phyloP scores from a whole-genome alignment of 1,140 invertebrate genomes.

The Ceratosolen solmsi region DNA sequence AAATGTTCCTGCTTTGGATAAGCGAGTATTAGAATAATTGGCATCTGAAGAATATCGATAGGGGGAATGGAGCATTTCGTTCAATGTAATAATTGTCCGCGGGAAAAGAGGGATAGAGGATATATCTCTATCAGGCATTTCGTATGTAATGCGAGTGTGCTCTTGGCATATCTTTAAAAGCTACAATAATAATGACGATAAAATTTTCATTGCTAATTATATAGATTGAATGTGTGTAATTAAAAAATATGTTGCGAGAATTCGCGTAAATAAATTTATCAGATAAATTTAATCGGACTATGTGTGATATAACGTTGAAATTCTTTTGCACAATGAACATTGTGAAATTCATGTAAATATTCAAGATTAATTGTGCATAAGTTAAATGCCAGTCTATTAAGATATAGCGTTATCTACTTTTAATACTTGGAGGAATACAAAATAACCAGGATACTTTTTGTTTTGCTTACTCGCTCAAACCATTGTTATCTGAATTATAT shows the following conservation, averaged over 20 bases:
- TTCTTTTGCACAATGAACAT: constrained; percentile 3
- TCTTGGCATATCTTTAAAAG: too few species aligned
- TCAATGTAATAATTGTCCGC: too few species aligned
- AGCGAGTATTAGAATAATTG: neutral
- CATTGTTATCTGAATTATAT: neutral
- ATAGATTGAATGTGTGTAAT: neutral
- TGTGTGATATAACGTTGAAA: neutral
- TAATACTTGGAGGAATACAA: neutral
- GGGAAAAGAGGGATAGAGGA: too few species aligned
- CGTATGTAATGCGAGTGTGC: too few species aligned
- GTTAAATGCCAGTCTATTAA: neutral
- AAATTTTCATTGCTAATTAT: neutral
- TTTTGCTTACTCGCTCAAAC: neutral
- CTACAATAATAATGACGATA: too few species aligned
- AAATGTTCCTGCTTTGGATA: too few species aligned
- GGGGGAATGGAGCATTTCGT: too few species aligned
- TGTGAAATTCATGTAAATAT: constrained; percentile 14
- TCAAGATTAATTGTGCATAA: constrained; percentile 19
- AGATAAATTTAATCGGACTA: neutral
- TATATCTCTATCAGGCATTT: too few species aligned
- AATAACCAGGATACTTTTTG: neutral
- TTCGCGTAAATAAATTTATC: neutral
- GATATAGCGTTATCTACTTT: neutral
- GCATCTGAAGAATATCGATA: too few species aligned
- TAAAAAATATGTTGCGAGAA: neutral